Conservation (phyloP, 2,888 invertebrate species). For the Apotomis turbidana region DNA sequence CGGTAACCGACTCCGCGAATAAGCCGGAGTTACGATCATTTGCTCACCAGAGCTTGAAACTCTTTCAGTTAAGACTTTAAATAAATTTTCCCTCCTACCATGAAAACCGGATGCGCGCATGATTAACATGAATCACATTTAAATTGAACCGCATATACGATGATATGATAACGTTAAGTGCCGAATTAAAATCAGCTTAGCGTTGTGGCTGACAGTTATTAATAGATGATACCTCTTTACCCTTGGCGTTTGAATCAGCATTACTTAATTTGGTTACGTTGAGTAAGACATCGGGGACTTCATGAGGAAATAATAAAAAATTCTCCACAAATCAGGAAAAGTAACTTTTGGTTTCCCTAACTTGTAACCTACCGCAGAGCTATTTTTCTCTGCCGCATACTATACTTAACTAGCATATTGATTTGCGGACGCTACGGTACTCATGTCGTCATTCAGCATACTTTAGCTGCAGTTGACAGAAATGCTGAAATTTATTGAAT, state of each 20-base stretch:
- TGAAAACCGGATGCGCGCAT: constrained; percentile 27
- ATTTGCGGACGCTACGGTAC: constrained; percentile 1
- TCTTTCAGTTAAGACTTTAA: constrained; percentile 50
- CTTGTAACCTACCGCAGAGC: too few relatives aligned
- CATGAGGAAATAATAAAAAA: too few relatives aligned
- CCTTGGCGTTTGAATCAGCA: neutral
- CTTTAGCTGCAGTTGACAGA: constrained; percentile 54
- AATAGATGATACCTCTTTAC: neutral
- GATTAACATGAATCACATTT: constrained; percentile 33
- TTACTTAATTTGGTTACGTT: too few relatives aligned
- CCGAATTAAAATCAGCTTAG: constrained; percentile 29
- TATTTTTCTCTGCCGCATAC: too few relatives aligned
- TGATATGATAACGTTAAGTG: constrained; percentile 26
- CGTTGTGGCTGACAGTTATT: constrained; percentile 19
- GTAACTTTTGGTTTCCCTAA: too few relatives aligned
- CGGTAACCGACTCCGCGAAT: constrained; percentile 65
- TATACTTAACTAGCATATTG: neutral
- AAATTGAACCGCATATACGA: constrained; percentile 20
- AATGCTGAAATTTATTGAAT: constrained; percentile 61
- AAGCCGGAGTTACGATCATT: constrained; percentile 65
- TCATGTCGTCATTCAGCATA: constrained; percentile 3
- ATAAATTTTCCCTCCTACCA: constrained; percentile 22
- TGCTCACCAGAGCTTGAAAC: constrained; percentile 61
- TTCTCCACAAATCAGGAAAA: too few relatives aligned
- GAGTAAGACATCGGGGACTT: too few relatives aligned